phyloP scores from a whole-genome alignment of 1,140 invertebrate genomes.

The Drosophila neocordata region DNA sequence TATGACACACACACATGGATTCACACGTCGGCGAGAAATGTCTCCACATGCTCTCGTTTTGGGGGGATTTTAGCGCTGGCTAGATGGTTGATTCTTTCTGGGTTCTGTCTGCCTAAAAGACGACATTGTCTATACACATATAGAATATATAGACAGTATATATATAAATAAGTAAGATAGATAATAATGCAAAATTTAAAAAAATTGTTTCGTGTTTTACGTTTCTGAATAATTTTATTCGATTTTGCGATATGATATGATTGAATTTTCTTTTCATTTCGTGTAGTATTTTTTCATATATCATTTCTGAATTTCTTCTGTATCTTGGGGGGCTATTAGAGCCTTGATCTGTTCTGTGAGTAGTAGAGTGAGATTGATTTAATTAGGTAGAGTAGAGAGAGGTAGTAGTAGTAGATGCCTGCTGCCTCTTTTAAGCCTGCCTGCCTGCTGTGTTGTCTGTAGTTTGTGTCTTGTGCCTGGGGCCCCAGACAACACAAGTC shows the following conservation, averaged over 20 bases:
- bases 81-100: slow-evolving; percentile 60
- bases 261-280: slow-evolving; percentile 16
- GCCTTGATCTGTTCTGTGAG: slow-evolving; percentile 52
- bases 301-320: slow-evolving; percentile 64
- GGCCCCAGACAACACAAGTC: slow-evolving; percentile 75
- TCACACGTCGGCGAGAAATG: slow-evolving; percentile 69
- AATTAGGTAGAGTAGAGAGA: slow-evolving; percentile 17
- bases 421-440: slow-evolving; percentile 5
- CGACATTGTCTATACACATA: slow-evolving; percentile 59
- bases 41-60: slow-evolving; percentile 69
- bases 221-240: slow-evolving; percentile 34
- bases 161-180: slow-evolving; percentile 44
- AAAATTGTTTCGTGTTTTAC: slow-evolving; percentile 66
- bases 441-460: slow-evolving; percentile 55
- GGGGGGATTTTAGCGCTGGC: slow-evolving; percentile 73
- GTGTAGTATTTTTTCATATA: slow-evolving; percentile 28
- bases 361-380: slow-evolving; percentile 35
- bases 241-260: slow-evolving; percentile 30
- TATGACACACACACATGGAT: slow-evolving; percentile 56
- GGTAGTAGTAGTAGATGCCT: slow-evolving; percentile 46
- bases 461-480: slow-evolving; percentile 47
- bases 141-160: slow-evolving; percentile 64
- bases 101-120: slow-evolving; percentile 56
- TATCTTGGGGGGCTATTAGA: slow-evolving; percentile 30
- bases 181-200: slow-evolving; percentile 45